Evolutionary conservation across 64 coral and sea anemone species (phyloP), one percentile per base, ranked within the genome.

Genomic region (Trachythela sp.): DNA sequence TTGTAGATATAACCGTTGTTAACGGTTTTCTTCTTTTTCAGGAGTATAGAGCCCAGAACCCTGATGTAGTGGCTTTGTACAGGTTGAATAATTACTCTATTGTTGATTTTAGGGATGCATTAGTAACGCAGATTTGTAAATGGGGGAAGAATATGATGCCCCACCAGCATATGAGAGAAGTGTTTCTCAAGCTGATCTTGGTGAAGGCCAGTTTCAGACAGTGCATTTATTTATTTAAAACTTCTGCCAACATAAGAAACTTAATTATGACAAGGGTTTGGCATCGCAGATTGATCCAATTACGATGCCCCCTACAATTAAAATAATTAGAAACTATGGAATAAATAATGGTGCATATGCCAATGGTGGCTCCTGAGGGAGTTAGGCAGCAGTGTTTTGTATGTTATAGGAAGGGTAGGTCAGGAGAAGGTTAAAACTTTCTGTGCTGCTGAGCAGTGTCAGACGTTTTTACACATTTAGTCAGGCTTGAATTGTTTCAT

Each of bases 381-480:
- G n/a, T n/a, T n/a, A n/a, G 8, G 30, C 18, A n/a, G 7, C 7
- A n/a, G 7, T 70, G 64, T 70, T 22, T 8, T 26, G 64, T 70
- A 8, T 70, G 64, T 70, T 70, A 70, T 70, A 70, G 30, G 64
- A 22, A n/a, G n/a, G n/a, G n/a, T n/a, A n/a, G n/a, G n/a, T n/a
- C n/a, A n/a, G n/a, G n/a, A n/a, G 30, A 70, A 70, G 5, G 30
- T 70, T 9, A n/a, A 9, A 32, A 70, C 64, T 70, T 70, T 9
- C 30, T 70, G 64, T 31, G 31, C 33, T 41, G 84, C 84, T 17
- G 83, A 80, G n/a, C 89, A 91, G 24, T 91, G 84, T 31, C 30
- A 42, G 24, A 83, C 18, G 64, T 70, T 70, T 32, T 70, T 70
- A 32, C 64, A 70, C 64, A 70, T 70, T 32, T 6, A 8, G 4